These are phyloP conservation scores for Capitulum mitella DNA, from an alignment of 2,888 invertebrate genomes.

Conservation along the genomic window DNA sequence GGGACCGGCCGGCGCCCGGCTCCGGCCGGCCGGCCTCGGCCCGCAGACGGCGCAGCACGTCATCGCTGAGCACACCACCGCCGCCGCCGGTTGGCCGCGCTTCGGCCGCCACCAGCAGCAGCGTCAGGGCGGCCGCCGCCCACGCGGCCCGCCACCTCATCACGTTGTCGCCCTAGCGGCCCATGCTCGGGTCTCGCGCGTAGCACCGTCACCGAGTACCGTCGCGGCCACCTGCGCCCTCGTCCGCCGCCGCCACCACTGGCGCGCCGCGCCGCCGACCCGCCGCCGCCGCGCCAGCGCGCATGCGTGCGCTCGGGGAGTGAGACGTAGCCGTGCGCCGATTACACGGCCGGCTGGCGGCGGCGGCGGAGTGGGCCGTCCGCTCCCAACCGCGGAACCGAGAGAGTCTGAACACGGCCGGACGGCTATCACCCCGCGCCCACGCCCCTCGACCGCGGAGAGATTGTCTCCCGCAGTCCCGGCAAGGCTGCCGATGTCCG, in stretches of 20 bases:
- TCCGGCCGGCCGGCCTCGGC: not conserved
- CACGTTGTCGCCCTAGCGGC: not conserved
- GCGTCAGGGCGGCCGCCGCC: not conserved
- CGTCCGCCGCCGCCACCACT: slow-evolving; percentile 28
- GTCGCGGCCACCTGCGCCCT: slow-evolving; percentile 29
- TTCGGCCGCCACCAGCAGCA: not conserved
- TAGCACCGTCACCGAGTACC: not conserved
- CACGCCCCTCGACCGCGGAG: too few relatives aligned
- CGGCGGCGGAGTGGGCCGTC: not conserved
- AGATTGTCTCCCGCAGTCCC: too few relatives aligned
- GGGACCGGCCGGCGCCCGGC: not conserved
- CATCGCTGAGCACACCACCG: not conserved
- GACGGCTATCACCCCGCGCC: too few relatives aligned
- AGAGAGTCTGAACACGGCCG: too few relatives aligned
- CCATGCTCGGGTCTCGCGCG: not conserved
- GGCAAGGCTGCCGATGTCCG: too few relatives aligned
- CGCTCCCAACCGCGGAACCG: too few relatives aligned
- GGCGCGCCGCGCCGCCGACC: slow-evolving; percentile 28
- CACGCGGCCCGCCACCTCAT: not conserved
- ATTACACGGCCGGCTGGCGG: not conserved
- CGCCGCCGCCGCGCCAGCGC: slow-evolving; percentile 32
- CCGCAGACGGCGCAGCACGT: not conserved
- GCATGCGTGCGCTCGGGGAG: slow-evolving; percentile 29
- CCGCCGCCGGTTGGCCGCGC: not conserved
- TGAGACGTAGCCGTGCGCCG: not conserved